These are phyloP conservation scores for Monodelphis domestica DNA, from an alignment of 2,797 vertebrate genomes.

Conservation along the genomic window DNA sequence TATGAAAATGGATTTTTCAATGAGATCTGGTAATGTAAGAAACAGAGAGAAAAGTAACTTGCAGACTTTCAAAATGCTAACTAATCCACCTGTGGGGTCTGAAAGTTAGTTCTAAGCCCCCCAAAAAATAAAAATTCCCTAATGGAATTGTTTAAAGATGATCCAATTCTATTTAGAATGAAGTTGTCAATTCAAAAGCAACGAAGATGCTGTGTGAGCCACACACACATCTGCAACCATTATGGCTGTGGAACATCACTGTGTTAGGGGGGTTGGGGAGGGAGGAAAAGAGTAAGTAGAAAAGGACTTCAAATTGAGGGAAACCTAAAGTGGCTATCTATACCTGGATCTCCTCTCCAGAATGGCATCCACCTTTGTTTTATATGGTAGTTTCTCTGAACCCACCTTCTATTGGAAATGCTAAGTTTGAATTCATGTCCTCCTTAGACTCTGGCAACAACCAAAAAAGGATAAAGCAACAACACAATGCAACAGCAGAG, in stretches of 20 bases:
- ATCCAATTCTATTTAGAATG: not conserved
- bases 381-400: not conserved
- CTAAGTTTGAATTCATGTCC: not conserved
- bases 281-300: not conserved
- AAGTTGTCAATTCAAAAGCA: not conserved
- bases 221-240: not conserved
- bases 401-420: not conserved
- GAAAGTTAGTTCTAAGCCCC: not conserved
- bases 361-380: not conserved
- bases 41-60: not conserved
- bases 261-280: too few species aligned
- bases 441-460: not conserved
- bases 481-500: not conserved
- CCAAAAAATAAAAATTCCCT: not conserved
- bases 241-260: not conserved
- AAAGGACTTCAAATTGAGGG: not conserved
- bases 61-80: not conserved
- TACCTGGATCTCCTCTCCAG: not conserved
- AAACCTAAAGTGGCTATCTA: not conserved
- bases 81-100: not conserved
- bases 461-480: not conserved
- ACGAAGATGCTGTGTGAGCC: not conserved
- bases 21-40: not conserved
- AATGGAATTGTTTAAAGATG: not conserved
- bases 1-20: not conserved